These are phyloP conservation scores for Branchinecta lynchi DNA, from an alignment of 1,140 invertebrate species.

Conservation along the genomic window DNA sequence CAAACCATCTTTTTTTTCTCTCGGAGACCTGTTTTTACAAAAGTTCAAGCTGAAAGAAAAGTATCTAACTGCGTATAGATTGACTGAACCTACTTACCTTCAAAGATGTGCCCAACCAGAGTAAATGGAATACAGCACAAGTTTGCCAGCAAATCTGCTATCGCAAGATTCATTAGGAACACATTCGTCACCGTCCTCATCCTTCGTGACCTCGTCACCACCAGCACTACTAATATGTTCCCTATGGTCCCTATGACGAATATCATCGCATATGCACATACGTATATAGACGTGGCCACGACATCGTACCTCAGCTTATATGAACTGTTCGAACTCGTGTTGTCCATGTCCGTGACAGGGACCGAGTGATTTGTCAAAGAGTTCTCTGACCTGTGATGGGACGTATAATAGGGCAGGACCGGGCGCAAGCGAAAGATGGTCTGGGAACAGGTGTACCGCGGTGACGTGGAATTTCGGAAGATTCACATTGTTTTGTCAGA, in stretches of 20 bases:
- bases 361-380: not conserved
- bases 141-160: conserved; percentile 37
- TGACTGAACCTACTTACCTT: conserved; percentile 24
- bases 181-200: conserved; percentile 31
- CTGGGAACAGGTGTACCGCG: too few species aligned
- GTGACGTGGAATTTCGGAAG: too few species aligned
- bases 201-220: conserved; percentile 19
- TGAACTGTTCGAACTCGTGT: not conserved
- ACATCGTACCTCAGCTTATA: not conserved
- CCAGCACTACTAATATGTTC: conserved; percentile 21
- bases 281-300: not conserved
- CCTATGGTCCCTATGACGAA: not conserved
- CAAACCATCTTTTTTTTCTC: too few species aligned
- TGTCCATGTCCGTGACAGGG: not conserved
- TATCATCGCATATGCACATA: not conserved
- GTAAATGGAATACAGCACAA: conserved; percentile 41
- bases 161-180: conserved; percentile 33
- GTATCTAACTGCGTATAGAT: too few species aligned
- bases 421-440: too few species aligned
- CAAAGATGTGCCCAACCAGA: conserved; percentile 30
- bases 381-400: too few species aligned
- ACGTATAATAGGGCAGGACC: too few species aligned
- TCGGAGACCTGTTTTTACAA: too few species aligned
- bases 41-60: too few species aligned
- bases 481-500: too few species aligned